Conservation (phyloP, 92 coral and sea anemone species). For the Actinostola sp. region DNA sequence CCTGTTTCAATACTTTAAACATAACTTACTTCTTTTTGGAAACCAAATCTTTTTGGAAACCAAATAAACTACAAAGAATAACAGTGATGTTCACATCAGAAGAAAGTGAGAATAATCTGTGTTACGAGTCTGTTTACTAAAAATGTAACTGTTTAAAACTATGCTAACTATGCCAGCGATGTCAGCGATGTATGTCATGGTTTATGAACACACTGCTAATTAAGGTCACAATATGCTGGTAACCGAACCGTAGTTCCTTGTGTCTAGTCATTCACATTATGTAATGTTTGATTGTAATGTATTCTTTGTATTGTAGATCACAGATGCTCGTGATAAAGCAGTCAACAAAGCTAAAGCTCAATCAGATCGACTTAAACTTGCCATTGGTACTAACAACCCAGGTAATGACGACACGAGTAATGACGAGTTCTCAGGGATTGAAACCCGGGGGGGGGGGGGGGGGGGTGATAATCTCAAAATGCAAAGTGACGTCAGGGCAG, state of each 20-base stretch:
- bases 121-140: background rate
- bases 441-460: too few species aligned
- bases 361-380: constrained; percentile 59
- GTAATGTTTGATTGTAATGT: background rate
- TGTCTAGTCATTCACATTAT: background rate
- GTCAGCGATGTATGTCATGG: background rate
- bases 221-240: constrained; percentile 9
- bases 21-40: too few species aligned
- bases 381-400: constrained; percentile 41
- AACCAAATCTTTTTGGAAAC: background rate
- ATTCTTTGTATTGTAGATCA: constrained; percentile 18
- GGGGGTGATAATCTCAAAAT: too few species aligned
- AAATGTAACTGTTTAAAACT: constrained; percentile 2
- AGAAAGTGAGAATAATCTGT: too few species aligned
- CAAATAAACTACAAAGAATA: background rate
- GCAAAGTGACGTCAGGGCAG: too few species aligned
- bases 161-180: constrained; percentile 3
- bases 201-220: background rate
- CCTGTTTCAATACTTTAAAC: too few species aligned
- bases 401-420: constrained; percentile 21
- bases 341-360: constrained; percentile 63
- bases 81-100: background rate
- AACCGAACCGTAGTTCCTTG: background rate
- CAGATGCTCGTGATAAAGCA: constrained; percentile 62
- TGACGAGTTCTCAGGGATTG: too few species aligned